Conservation (phyloP, 2,113 vertebrate species). For the Abramis brama region DNA sequence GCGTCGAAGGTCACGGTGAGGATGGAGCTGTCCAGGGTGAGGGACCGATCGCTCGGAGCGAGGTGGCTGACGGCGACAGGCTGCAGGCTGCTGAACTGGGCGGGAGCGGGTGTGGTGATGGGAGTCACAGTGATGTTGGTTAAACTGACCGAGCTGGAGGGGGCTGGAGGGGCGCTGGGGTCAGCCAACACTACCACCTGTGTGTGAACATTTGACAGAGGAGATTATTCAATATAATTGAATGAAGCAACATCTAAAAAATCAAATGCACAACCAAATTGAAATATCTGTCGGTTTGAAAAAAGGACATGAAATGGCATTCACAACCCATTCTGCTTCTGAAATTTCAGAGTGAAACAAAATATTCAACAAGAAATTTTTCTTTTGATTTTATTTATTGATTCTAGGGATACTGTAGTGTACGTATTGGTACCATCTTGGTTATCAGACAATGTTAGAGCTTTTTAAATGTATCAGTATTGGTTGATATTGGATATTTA, state of each 20-base stretch:
- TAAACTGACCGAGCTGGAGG: slow-evolving; percentile 84
- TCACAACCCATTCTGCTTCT: neutral
- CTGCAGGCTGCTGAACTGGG: slow-evolving; percentile 94
- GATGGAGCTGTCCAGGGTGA: slow-evolving; percentile 95
- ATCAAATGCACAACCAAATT: neutral
- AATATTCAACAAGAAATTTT: neutral
- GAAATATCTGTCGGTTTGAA: neutral
- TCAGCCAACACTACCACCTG: slow-evolving; percentile 96
- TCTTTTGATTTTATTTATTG: neutral
- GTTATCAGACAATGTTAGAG: too few relatives aligned
- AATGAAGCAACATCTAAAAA: neutral
- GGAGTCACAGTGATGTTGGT: slow-evolving; percentile 94
- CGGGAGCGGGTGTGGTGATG: slow-evolving; percentile 82
- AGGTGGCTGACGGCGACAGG: slow-evolving; percentile 90
- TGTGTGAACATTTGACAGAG: slow-evolving; percentile 56
- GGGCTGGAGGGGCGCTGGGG: slow-evolving; percentile 71
- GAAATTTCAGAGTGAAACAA: neutral
- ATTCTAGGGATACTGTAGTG: neutral
- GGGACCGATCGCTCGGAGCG: slow-evolving; percentile 81
- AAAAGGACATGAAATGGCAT: neutral
- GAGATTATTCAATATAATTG: neutral
- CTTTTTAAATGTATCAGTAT: too few relatives aligned
- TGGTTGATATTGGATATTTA: too few relatives aligned
- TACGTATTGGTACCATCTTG: too few relatives aligned
- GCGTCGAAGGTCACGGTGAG: slow-evolving; percentile 96